Evolutionary conservation across 1,140 invertebrate species (phyloP).

Genomic region (Rhopalosiphum padi): DNA sequence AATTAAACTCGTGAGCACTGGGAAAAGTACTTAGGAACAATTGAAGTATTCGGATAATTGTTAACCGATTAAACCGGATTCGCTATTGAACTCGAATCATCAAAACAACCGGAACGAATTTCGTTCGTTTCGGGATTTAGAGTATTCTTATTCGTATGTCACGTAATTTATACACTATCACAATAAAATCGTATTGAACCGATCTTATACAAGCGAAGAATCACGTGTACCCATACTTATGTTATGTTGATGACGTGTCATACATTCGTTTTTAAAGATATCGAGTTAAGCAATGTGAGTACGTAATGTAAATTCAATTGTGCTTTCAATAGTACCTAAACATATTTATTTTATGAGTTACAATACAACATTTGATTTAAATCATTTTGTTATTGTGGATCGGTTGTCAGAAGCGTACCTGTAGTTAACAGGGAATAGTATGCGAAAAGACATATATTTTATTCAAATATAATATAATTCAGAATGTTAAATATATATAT

Average conservation of each 20-base stretch:
- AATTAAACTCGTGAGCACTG: background rate
- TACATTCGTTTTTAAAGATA: background rate
- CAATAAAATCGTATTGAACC: background rate
- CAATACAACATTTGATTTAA: no score
- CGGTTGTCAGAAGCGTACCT: no score
- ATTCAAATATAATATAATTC: background rate
- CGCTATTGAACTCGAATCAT: background rate
- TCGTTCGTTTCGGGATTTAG: background rate
- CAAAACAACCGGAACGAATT: background rate
- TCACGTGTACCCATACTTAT: background rate
- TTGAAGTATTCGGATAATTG: background rate
- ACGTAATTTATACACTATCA: no score
- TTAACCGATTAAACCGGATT: background rate
- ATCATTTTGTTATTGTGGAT: background rate
- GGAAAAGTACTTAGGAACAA: background rate
- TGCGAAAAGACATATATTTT: background rate
- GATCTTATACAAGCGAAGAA: background rate
- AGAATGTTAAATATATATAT: background rate
- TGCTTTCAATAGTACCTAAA: background rate
- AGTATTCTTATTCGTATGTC: background rate
- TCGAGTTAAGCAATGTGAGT: background rate
- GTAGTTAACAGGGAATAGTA: no score
- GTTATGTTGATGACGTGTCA: background rate
- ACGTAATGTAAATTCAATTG: background rate
- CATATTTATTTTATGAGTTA: background rate